Conservation (phyloP, 2,888 invertebrate genomes). For the Tenthredo notha region DNA sequence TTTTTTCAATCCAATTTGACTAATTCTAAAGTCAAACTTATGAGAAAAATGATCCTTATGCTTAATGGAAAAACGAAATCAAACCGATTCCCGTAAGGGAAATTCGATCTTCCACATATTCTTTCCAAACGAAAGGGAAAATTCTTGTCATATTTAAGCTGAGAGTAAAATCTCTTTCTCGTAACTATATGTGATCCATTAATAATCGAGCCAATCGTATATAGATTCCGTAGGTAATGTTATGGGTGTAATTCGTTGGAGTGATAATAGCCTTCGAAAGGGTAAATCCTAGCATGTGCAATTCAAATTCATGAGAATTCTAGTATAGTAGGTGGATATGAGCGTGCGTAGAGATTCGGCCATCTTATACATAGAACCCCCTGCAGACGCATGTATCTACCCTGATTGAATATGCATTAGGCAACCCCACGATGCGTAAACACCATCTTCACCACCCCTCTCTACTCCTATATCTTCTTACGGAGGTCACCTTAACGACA, state of each 20-base stretch:
- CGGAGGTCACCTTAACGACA: conserved; percentile 50
- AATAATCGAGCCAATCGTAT: no score
- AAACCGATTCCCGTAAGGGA: neutral
- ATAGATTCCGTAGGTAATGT: neutral
- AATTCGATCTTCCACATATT: no score
- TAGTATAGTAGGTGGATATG: neutral
- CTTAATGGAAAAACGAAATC: no score
- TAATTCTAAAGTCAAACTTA: no score
- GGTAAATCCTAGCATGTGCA: neutral
- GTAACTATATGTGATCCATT: no score
- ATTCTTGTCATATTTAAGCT: no score
- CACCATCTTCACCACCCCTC: conserved; percentile 25
- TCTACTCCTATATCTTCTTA: neutral
- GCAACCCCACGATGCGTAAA: conserved; percentile 31
- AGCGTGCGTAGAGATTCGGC: conserved; percentile 21
- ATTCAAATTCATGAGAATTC: conserved; percentile 33
- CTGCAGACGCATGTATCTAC: conserved; percentile 17
- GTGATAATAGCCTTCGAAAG: neutral
- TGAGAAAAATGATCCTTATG: no score
- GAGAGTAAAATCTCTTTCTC: no score
- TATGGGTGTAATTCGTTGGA: neutral
- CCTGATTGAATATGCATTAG: conserved; percentile 52
- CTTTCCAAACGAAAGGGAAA: no score
- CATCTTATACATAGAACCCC: conserved; percentile 16
- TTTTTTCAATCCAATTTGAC: neutral